Evolutionary conservation across 2,888 invertebrate species (phyloP).

Genomic region (Ormyrus rosae): DNA sequence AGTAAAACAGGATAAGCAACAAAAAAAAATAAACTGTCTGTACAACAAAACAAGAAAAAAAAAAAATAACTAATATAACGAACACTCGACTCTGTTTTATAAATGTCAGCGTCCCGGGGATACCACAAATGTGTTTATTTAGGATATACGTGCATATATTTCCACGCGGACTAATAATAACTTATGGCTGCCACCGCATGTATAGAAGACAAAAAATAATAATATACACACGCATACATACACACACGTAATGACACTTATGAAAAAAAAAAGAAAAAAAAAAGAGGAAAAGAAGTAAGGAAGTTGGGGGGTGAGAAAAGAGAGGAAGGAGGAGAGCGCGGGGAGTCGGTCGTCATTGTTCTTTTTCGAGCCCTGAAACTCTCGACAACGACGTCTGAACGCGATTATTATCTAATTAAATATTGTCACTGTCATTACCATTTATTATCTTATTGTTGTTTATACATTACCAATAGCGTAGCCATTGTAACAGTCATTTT

Average conservation of each 20-base stretch:
- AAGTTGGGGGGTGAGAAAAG: neutral
- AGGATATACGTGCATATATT: slow-evolving; percentile 53
- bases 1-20: slow-evolving; percentile 6
- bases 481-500: slow-evolving; percentile 54
- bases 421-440: slow-evolving; percentile 18
- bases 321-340: slow-evolving; percentile 8
- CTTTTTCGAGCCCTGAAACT: slow-evolving; percentile 47
- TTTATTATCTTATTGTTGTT: slow-evolving; percentile 33
- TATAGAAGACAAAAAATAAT: slow-evolving; percentile 42
- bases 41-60: slow-evolving; percentile 40
- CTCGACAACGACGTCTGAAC: slow-evolving; percentile 50
- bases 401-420: slow-evolving; percentile 31
- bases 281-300: neutral
- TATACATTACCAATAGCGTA: slow-evolving; percentile 36
- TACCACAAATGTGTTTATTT: slow-evolving; percentile 59
- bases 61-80: no score
- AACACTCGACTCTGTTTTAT: slow-evolving; percentile 58
- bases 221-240: slow-evolving; percentile 9
- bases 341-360: slow-evolving; percentile 39
- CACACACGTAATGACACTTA: neutral
- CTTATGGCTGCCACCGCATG: slow-evolving; percentile 57
- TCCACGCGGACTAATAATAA: slow-evolving; percentile 54
- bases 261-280: neutral
- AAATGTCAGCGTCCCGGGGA: slow-evolving; percentile 58
- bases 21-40: slow-evolving; percentile 46